Evolutionary conservation across 2,888 invertebrate species (phyloP).

Genomic region (Epistrophella euchroma): DNA sequence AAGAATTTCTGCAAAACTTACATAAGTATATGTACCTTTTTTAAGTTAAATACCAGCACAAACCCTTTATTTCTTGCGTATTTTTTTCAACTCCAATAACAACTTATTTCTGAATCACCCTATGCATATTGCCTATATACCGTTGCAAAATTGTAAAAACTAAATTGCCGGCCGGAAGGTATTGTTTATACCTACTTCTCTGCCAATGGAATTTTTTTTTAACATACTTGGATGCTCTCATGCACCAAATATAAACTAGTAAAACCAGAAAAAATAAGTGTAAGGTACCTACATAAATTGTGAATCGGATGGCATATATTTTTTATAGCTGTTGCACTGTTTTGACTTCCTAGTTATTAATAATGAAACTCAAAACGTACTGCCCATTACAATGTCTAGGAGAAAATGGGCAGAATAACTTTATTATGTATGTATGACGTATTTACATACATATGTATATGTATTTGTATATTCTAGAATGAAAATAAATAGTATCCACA

Average conservation of each 20-base stretch:
- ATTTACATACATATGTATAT: no score
- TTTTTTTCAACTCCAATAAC: no score
- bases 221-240: not conserved
- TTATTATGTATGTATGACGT: no score
- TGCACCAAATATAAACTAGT: not conserved
- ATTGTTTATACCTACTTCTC: not conserved
- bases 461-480: no score
- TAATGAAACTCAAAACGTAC: not conserved
- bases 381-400: not conserved
- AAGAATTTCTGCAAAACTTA: no score
- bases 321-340: not conserved
- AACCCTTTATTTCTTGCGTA: no score
- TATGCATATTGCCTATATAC: not conserved
- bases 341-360: not conserved
- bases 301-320: not conserved
- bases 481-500: not conserved
- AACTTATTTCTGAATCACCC: not conserved
- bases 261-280: not conserved
- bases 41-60: no score
- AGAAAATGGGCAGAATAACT: not conserved
- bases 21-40: no score
- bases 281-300: not conserved
- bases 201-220: constrained; percentile 13
- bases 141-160: not conserved
- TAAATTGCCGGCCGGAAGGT: constrained; percentile 17